Base-by-base conservation (phyloP, 64 coral and sea anemone species). In the Stylophora pistillata region DNA sequence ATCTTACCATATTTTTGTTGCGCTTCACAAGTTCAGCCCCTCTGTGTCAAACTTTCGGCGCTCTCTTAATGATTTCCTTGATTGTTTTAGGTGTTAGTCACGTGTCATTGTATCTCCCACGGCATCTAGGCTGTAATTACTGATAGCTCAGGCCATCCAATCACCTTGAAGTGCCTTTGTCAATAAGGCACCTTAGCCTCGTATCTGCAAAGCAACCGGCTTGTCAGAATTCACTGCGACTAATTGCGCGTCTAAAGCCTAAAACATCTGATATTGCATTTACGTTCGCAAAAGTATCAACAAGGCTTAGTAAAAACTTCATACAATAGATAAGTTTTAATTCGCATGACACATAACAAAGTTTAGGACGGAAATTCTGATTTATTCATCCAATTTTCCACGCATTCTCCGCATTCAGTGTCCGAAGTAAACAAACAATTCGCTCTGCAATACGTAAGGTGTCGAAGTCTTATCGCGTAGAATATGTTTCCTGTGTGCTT, bases 31-130 rank as follows among this genome's bases (percentile, higher is more conserved):
- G 13, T 28, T 23, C 15, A 10, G 77, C n/a, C 13, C n/a, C 27
- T 13, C 55, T 29, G 23, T 68, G 55, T 79, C 55, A 56, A 79
- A 65, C 37, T 70, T 53, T 33, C 58, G 80, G 58, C 62, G 47
- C 16, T 31, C 60, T 68, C 26, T 37, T 84, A 28, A 84, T 69
- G 58, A 18, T 84, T 84, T 84, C 69, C 61, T 52, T 69, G 32
- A 70, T 63, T 84, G 80, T 84, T 84, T 84, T 60, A n/a, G 41
- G 33, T 84, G 61, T 70, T 34, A 53, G 80, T 84, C 80, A 84
- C 80, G 80, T 84, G 80, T 47, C 62, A n/a, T 20, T 10, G 17
- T 84, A 76, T 76, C 73, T 23, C 12, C 34, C 20, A 53, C 25
- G 26, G 33, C 62, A 53, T 69, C 80, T 68, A 62, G 37, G 64